Conservation (phyloP, 2,113 vertebrate genomes). For the Neopipo cinnamomea region DNA sequence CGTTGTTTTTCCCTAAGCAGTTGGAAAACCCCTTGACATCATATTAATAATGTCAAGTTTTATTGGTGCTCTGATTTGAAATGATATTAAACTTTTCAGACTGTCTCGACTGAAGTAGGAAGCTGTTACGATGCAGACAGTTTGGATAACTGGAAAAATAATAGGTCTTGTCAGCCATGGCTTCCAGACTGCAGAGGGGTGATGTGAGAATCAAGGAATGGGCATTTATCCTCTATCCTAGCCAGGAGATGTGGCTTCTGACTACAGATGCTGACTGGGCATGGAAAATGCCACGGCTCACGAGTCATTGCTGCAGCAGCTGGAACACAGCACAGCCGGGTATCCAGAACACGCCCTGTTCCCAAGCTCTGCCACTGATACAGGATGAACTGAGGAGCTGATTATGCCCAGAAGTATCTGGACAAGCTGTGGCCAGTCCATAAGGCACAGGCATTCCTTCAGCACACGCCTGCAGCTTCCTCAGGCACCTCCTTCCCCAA, state of each 20-base stretch:
- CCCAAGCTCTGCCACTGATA: rapidly evolving
- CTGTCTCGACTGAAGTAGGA: slow-evolving; percentile 66
- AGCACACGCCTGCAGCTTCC: rapidly evolving
- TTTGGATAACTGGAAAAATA: slow-evolving; percentile 47
- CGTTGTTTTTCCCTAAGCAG: slow-evolving; percentile 73
- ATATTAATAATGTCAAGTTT: slow-evolving; percentile 79
- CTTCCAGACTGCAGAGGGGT: not conserved
- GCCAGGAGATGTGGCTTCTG: not conserved
- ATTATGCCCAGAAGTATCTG: not conserved
- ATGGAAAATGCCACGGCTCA: rapidly evolving
- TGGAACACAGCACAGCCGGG: rapidly evolving
- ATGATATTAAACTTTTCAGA: slow-evolving; percentile 79
- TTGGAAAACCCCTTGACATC: slow-evolving; percentile 72
- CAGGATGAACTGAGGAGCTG: rapidly evolving
- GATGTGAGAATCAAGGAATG: rapidly evolving
- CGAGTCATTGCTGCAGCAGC: rapidly evolving
- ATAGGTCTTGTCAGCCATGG: slow-evolving; percentile 3
- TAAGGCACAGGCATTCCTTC: not conserved
- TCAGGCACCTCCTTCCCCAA: not conserved
- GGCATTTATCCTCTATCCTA: not conserved
- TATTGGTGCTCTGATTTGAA: slow-evolving; percentile 76
- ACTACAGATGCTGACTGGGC: rapidly evolving
- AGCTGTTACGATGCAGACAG: slow-evolving; percentile 63
- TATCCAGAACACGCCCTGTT: rapidly evolving
- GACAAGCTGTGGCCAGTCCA: not conserved